These are phyloP conservation scores for Zaprionus inermis DNA, from an alignment of 1,140 invertebrate genomes.

Conservation along the genomic window DNA sequence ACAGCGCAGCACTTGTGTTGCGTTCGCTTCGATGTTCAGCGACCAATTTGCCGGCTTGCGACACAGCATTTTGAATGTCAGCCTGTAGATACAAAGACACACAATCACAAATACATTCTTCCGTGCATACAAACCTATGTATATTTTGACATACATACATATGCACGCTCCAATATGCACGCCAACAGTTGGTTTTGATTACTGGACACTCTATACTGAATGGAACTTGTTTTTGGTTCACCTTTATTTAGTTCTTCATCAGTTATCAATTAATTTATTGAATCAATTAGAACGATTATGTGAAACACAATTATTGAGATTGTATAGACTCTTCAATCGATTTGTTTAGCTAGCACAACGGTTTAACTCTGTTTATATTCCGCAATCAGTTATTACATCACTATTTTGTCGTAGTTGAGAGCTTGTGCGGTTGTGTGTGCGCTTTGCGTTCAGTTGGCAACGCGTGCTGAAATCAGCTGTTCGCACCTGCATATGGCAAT, in stretches of 20 bases:
- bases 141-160: background rate
- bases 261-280: constrained; percentile 34
- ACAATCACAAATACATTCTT: constrained; percentile 2
- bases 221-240: constrained; percentile 10
- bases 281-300: constrained; percentile 19
- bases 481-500: constrained; percentile 42
- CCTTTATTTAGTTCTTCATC: background rate
- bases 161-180: constrained; percentile 24
- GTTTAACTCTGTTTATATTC: constrained; percentile 25
- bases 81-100: background rate
- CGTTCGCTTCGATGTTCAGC: constrained; percentile 36
- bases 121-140: background rate
- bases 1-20: constrained; percentile 13
- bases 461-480: constrained; percentile 52
- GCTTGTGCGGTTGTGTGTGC: constrained; percentile 14
- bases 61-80: constrained; percentile 55
- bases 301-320: background rate
- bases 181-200: constrained; percentile 26
- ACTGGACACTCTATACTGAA: constrained; percentile 24
- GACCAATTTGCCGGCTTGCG: constrained; percentile 48
- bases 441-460: constrained; percentile 52
- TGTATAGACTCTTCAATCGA: constrained; percentile 46
- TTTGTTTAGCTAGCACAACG: constrained; percentile 24
- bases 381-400: constrained; percentile 55
- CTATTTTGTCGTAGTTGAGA: constrained; percentile 32